Evolutionary conservation across 2,888 invertebrate genomes (phyloP).

Genomic region (Mayetiola destructor): DNA sequence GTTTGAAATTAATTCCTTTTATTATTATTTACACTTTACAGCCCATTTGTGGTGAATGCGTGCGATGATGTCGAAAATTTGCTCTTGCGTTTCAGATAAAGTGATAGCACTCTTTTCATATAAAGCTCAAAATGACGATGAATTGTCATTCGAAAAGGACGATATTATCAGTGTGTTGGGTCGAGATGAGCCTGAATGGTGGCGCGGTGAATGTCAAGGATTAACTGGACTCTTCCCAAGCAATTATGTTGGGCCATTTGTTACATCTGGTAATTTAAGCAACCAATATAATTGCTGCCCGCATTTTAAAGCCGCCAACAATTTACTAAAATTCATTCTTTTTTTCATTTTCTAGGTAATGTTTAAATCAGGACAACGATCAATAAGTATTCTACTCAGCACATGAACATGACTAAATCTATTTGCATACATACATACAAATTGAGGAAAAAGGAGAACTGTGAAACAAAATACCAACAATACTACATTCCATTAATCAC

Average conservation of each 20-base stretch:
- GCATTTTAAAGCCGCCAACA: no score
- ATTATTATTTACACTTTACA: not conserved
- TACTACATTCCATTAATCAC: no score
- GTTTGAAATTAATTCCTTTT: not conserved
- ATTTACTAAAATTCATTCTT: not conserved
- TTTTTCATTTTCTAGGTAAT: not conserved
- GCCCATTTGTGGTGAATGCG: not conserved
- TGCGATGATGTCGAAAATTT: not conserved
- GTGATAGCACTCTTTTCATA: slow-evolving; percentile 89
- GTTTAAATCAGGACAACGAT: not conserved
- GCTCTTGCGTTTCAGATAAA: slow-evolving; percentile 44
- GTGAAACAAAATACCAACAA: no score
- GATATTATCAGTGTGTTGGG: slow-evolving; percentile 80
- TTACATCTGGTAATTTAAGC: slow-evolving; percentile 35
- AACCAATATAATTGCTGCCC: not conserved
- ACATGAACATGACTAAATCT: not conserved
- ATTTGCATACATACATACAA: not conserved
- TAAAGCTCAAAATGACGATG: slow-evolving; percentile 87
- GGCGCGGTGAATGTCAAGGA: slow-evolving; percentile 87
- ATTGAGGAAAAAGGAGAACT: not conserved
- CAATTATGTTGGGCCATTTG: slow-evolving; percentile 75
- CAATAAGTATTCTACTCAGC: not conserved
- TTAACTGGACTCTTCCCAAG: slow-evolving; percentile 86
- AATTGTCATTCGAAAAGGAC: slow-evolving; percentile 81
- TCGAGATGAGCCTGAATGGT: slow-evolving; percentile 93